Evolutionary conservation across 2,113 vertebrate species (phyloP).

Genomic region (Diglossa brunneiventris): DNA sequence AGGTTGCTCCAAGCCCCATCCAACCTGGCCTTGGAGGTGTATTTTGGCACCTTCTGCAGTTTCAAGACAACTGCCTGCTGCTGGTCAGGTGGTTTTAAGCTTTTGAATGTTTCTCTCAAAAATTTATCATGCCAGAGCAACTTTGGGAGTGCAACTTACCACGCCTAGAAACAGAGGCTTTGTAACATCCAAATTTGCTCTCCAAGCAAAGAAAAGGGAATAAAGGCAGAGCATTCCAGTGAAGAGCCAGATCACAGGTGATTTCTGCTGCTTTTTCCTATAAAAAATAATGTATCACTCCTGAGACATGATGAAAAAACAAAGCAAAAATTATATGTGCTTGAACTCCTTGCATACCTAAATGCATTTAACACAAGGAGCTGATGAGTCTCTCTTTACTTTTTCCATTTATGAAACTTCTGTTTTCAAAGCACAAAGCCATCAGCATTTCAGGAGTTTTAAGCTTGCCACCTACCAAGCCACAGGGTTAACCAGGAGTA

Average conservation of each 20-base stretch:
- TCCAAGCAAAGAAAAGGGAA: conserved; percentile 95
- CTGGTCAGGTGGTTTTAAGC: background rate
- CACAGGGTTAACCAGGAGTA: background rate
- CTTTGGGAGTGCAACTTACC: conserved; percentile 74
- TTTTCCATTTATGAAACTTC: background rate
- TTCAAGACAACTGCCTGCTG: background rate
- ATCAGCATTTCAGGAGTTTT: background rate
- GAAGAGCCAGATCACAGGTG: conserved; percentile 81
- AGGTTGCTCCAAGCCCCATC: background rate
- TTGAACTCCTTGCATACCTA: background rate
- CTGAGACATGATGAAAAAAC: background rate
- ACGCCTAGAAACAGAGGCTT: conserved; percentile 91
- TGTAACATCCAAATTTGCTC: conserved; percentile 93
- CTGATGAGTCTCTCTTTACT: background rate
- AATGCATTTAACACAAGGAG: background rate
- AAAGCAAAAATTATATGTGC: accelerated
- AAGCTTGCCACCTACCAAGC: background rate
- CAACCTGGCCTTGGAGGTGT: background rate
- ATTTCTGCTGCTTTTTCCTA: conserved; percentile 67
- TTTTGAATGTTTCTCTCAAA: background rate
- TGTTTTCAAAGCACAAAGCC: background rate
- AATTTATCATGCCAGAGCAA: background rate
- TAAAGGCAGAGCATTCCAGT: conserved; percentile 85
- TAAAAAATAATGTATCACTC: background rate
- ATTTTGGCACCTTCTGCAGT: background rate